These are phyloP conservation scores for Acrobeloides nanus DNA, from an alignment of 2,888 invertebrate genomes.

Conservation along the genomic window DNA sequence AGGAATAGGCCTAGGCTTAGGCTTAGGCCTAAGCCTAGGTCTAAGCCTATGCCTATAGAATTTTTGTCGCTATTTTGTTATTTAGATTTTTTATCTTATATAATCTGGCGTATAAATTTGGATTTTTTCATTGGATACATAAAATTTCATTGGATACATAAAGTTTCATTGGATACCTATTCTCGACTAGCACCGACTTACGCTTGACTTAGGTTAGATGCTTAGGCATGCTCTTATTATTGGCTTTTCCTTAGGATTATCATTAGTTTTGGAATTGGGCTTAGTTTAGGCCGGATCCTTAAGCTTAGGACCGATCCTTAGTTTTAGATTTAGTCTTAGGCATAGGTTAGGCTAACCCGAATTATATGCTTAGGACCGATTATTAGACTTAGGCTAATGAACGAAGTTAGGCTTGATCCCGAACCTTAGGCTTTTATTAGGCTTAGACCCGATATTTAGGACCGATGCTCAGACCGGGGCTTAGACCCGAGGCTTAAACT, in stretches of 20 bases:
- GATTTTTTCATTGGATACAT: too few species aligned
- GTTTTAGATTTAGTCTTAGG: neutral
- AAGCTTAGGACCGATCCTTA: conserved; percentile 1
- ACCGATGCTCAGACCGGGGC: too few species aligned
- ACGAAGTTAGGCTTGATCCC: neutral
- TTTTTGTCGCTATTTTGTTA: too few species aligned
- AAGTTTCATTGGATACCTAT: too few species aligned
- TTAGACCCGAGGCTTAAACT: neutral
- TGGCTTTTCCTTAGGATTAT: conserved; percentile 3
- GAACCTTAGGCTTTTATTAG: neutral
- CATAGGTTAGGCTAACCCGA: neutral
- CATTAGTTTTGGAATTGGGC: conserved; percentile 2
- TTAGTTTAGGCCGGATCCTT: conserved; percentile 1
- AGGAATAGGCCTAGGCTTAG: conserved; percentile 5
- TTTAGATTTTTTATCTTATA: too few species aligned
- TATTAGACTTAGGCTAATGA: conserved; percentile 3
- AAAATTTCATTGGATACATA: too few species aligned
- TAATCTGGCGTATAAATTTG: too few species aligned
- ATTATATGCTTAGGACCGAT: neutral
- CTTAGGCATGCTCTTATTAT: conserved; percentile 4
- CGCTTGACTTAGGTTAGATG: too few species aligned
- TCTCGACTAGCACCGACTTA: too few species aligned
- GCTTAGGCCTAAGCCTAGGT: conserved; percentile 5
- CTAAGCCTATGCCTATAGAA: too few species aligned
- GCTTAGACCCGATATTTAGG: neutral